Conservation (phyloP, 2,113 vertebrate genomes). For the Brienomyrus longianalis region DNA sequence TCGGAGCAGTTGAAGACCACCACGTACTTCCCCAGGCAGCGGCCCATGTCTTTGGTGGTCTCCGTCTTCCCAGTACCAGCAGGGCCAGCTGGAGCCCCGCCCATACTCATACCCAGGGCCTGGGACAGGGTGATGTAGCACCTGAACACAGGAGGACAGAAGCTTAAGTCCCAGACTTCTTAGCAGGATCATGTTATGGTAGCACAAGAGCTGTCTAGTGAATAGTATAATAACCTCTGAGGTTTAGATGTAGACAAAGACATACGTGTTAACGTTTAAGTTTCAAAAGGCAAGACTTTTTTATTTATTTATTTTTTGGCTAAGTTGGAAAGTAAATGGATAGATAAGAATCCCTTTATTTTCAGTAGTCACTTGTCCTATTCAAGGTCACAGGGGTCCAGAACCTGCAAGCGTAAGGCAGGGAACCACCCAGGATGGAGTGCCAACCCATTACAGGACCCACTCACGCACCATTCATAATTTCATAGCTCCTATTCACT, state of each 20-base stretch:
- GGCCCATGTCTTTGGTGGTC: conserved; percentile 83
- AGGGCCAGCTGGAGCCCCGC: conserved; percentile 77
- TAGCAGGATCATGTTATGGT: not conserved
- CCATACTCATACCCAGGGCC: conserved; percentile 82
- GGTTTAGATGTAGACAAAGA: not conserved
- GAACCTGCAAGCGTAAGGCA: not conserved
- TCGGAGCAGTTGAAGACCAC: conserved; percentile 89
- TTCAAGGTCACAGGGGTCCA: not conserved
- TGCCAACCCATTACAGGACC: not conserved
- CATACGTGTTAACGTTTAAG: not conserved
- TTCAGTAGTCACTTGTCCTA: not conserved
- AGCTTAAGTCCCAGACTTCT: not conserved
- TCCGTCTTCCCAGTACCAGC: conserved; percentile 88
- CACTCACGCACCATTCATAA: not conserved
- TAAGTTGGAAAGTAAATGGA: not conserved
- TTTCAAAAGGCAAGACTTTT: not conserved
- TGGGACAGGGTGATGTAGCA: conserved; percentile 82
- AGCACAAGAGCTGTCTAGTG: not conserved
- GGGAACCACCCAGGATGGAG: not conserved
- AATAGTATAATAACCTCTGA: not conserved
- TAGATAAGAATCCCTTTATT: not conserved
- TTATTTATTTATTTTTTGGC: not conserved
- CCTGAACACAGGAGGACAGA: conserved; percentile 47
- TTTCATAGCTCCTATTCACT: not conserved
- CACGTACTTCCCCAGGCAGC: conserved; percentile 75